Percentiles rank a stretch among this genome's conserved stretches.
Conservation (phyloP, 2,888 invertebrate genomes). For the Lochmaea capreae region DNA sequence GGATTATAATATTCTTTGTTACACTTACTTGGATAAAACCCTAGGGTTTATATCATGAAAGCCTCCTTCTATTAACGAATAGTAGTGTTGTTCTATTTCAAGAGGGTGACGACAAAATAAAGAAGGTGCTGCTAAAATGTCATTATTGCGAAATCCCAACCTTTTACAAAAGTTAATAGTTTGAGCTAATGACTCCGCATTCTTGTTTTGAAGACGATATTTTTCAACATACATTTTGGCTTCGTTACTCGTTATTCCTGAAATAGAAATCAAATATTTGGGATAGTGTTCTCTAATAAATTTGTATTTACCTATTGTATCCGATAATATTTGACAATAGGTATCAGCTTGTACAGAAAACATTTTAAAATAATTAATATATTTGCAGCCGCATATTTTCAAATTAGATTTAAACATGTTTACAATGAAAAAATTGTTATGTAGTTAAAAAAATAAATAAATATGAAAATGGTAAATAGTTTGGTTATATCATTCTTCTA, state of each 20-base stretch:
- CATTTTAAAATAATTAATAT: constrained; percentile 9
- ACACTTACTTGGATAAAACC: constrained; percentile 58
- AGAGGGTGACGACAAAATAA: constrained; percentile 70
- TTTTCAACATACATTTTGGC: constrained; percentile 44
- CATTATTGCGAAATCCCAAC: constrained; percentile 67
- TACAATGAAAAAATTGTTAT: not conserved
- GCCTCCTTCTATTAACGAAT: constrained; percentile 73
- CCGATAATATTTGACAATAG: constrained; percentile 25
- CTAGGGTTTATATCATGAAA: constrained; percentile 62
- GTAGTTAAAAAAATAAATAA: not conserved
- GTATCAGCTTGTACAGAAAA: constrained; percentile 10
- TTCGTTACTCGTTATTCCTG: constrained; percentile 33
- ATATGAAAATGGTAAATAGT: not conserved
- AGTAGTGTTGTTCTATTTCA: constrained; percentile 72
- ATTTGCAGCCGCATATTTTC: constrained; percentile 9
- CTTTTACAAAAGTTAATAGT: constrained; percentile 56
- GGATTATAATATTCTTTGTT: no score
- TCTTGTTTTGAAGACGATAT: constrained; percentile 43
- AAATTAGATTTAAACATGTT: constrained; percentile 12
- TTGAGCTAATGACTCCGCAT: constrained; percentile 42
- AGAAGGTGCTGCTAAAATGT: constrained; percentile 68
- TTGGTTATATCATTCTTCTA: not conserved
- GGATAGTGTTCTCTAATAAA: not conserved
- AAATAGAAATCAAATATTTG: constrained; percentile 9
- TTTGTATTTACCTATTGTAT: constrained; percentile 19